Evolutionary conservation across 2,888 invertebrate genomes (phyloP), one percentile per base, ranked within the genome.

Genomic region (Aphrophora alni): DNA sequence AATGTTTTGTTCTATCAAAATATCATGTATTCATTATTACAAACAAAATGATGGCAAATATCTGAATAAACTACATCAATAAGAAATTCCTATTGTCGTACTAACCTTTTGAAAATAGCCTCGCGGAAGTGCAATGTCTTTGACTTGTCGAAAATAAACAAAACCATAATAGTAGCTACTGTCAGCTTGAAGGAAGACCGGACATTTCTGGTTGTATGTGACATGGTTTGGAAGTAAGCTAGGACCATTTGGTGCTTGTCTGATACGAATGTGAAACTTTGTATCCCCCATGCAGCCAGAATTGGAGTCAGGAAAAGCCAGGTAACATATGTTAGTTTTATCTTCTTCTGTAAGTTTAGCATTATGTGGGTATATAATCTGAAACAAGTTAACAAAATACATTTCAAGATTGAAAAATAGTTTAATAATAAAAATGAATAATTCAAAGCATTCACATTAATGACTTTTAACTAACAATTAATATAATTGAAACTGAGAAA

Each of bases 281-380:
- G 98, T 99, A 88, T 99, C 98, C 75, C 98, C 98, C 97, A 98
- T 98, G 88, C 98, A 98, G 78, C 98, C 98, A 1, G 98, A 98
- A 90, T 99, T 99, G 0, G 99, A 99, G 89, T 99, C 99, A 1
- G 99, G 99, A 89, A 99, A 99, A 68, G 99, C 98, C 88, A 99
- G 91, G 88, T 99, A 99, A 89, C 99, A 99, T 85, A 99, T 95
- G 89, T 96, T 97, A 84, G 94, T 94, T 87, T 95, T 94, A 89
- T 97, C 97, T 89, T 95, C 94, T 87, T 97, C 97, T 0, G 93
- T 92, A 84, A 97, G 89, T 84, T 91, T 91, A 27, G 95, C 92
- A 87, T 94, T 94, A 82, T 92, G 91, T 21, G 98, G 97, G 88
- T 95, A 97, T 26, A 97, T 92, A 85, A 94, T 92, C 94, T 95